Percentiles rank a stretch among this genome's conserved stretches.
Evolutionary conservation across 1,140 invertebrate species (phyloP).

Genomic region (Caenorhabditis briggsae): DNA sequence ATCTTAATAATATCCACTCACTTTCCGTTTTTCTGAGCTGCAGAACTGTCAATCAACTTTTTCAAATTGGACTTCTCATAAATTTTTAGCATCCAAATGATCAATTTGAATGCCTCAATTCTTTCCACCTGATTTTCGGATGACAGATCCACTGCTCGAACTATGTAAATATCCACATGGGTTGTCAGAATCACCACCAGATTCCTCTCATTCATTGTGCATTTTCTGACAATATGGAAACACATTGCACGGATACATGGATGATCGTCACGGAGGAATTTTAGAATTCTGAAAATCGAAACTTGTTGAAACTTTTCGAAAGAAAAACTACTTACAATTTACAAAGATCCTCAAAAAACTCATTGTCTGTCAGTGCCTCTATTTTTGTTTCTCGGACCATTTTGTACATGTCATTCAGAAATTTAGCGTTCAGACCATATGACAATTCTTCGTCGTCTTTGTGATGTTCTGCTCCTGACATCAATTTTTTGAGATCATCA

Average conservation of each 20-base stretch:
- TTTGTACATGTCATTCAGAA: constrained; percentile 25
- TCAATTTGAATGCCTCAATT: constrained; percentile 55
- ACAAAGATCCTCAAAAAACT: constrained; percentile 30
- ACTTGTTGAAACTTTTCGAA: too few relatives aligned
- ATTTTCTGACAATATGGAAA: constrained; percentile 58
- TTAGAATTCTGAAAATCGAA: constrained; percentile 6
- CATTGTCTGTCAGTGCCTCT: constrained; percentile 16
- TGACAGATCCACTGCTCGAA: constrained; percentile 57
- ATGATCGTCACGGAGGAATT: constrained; percentile 56
- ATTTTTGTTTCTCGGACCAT: not conserved
- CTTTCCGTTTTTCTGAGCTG: constrained; percentile 58
- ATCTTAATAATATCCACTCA: not conserved
- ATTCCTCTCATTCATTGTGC: constrained; percentile 60
- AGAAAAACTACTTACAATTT: not conserved
- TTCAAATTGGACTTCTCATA: constrained; percentile 60
- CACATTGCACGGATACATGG: constrained; percentile 60
- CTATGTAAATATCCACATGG: constrained; percentile 61
- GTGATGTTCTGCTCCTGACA: not conserved
- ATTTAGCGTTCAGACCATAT: not conserved
- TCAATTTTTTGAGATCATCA: constrained; percentile 32
- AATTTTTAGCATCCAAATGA: constrained; percentile 40
- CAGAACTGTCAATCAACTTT: constrained; percentile 46
- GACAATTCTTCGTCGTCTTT: not conserved
- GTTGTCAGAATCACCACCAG: constrained; percentile 54
- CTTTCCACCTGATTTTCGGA: constrained; percentile 54